Evolutionary conservation across 2,113 vertebrate genomes (phyloP).

Genomic region (Labeo rohita): DNA sequence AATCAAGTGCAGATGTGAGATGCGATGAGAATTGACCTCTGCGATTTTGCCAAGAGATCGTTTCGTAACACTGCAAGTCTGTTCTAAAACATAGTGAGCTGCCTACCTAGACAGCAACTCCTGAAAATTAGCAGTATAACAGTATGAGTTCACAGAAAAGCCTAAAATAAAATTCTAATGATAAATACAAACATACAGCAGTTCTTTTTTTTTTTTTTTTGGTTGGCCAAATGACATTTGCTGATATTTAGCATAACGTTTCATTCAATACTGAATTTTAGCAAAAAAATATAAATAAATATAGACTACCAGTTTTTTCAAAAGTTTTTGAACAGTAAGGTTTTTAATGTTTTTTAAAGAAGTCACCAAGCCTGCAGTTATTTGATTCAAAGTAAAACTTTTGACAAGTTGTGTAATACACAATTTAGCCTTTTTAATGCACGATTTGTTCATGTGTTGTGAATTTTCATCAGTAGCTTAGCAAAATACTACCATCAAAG

Average conservation of each 20-base stretch:
- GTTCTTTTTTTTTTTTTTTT: background rate
- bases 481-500: background rate
- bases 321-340: too few relatives aligned
- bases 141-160: background rate
- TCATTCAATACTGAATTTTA: background rate
- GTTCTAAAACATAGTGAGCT: background rate
- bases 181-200: background rate
- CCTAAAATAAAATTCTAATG: background rate
- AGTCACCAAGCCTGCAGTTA: too few relatives aligned
- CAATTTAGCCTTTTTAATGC: background rate
- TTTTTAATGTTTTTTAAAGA: too few relatives aligned
- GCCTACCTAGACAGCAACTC: conserved; percentile 3
- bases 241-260: background rate
- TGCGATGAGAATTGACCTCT: conserved; percentile 9
- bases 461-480: background rate
- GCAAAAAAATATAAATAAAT: background rate
- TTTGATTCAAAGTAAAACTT: too few relatives aligned
- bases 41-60: conserved; percentile 2
- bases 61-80: conserved; percentile 18
- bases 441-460: background rate
- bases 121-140: background rate
- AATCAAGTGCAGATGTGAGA: conserved; percentile 34
- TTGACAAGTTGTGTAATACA: background rate
- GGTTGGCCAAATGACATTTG: background rate
- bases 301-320: too few relatives aligned